Conservation (phyloP, 2,797 vertebrate species). For the Pangasius sanitwongsei region DNA sequence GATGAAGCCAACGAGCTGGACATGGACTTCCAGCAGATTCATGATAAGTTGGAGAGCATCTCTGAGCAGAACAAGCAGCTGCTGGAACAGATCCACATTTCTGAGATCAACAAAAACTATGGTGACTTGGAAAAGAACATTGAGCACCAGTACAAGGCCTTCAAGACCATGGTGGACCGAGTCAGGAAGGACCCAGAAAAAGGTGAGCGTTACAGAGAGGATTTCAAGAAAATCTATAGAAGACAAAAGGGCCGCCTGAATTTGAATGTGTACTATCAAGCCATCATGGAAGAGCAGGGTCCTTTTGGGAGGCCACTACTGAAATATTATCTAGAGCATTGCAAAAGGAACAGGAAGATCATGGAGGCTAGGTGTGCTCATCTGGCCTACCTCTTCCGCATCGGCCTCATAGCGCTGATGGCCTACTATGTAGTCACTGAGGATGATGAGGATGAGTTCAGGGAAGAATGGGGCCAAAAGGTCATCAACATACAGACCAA, state of each 20-base stretch:
- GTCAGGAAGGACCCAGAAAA: conserved; percentile 70
- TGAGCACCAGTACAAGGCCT: conserved; percentile 76
- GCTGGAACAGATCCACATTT: conserved; percentile 71
- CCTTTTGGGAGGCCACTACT: conserved; percentile 72
- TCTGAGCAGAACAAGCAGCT: conserved; percentile 72
- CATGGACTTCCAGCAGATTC: conserved; percentile 70
- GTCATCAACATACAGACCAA: conserved; percentile 71
- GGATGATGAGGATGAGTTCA: conserved; percentile 74
- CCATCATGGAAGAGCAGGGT: conserved; percentile 62
- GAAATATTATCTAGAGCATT: conserved; percentile 74
- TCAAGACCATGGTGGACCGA: conserved; percentile 70
- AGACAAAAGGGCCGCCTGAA: conserved; percentile 68
- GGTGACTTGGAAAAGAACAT: conserved; percentile 77
- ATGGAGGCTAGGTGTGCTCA: conserved; percentile 78
- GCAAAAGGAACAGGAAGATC: conserved; percentile 60
- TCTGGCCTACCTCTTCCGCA: conserved; percentile 76
- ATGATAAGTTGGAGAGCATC: conserved; percentile 72
- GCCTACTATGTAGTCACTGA: conserved; percentile 75
- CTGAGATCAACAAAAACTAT: conserved; percentile 75
- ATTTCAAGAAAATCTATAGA: conserved; percentile 72
- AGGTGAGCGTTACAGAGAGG: conserved; percentile 56
- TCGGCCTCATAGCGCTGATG: conserved; percentile 79
- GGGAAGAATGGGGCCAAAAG: conserved; percentile 70
- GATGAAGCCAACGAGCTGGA: conserved; percentile 68
- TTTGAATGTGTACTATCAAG: conserved; percentile 73